A percentile compares a stretch with the other conserved stretches of the same genome.
Evolutionary conservation across 2,888 invertebrate species (phyloP).

Genomic region (Drosophila neotestacea): DNA sequence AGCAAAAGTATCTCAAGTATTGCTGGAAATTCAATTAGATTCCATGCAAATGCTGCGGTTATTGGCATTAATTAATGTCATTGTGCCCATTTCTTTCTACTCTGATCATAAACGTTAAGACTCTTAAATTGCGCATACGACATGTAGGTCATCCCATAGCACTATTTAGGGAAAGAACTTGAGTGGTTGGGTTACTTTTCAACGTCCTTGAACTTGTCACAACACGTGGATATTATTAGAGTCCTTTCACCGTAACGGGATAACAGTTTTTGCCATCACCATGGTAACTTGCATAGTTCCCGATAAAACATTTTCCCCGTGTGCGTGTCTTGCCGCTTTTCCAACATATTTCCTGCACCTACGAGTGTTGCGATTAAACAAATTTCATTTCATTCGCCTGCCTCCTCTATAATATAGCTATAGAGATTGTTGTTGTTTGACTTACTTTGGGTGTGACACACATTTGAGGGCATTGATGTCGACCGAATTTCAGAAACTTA

Average conservation of each 20-base stretch:
- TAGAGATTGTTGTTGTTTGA: constrained; percentile 8
- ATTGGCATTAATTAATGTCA: constrained; percentile 38
- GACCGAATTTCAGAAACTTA: constrained; percentile 41
- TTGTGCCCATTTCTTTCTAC: constrained; percentile 6
- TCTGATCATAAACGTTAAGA: not conserved
- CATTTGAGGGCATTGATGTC: constrained; percentile 53
- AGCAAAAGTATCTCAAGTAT: constrained; percentile 5
- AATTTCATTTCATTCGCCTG: constrained; percentile 23
- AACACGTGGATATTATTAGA: constrained; percentile 27
- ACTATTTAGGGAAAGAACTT: not conserved
- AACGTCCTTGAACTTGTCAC: constrained; percentile 82
- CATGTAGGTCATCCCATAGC: constrained; percentile 53
- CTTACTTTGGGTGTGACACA: constrained; percentile 72
- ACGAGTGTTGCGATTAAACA: constrained; percentile 36
- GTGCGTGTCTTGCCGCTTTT: constrained; percentile 57
- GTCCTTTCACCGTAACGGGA: constrained; percentile 61
- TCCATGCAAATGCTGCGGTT: constrained; percentile 23
- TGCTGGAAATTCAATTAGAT: constrained; percentile 64
- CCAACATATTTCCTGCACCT: constrained; percentile 27
- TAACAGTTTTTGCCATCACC: constrained; percentile 66
- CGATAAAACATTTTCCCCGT: constrained; percentile 35
- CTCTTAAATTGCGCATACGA: constrained; percentile 41
- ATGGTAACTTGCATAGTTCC: constrained; percentile 61
- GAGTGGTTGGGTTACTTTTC: constrained; percentile 20
- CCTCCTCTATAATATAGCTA: constrained; percentile 3